A percentile compares a stretch with the other conserved stretches of the same genome.
Evolutionary conservation across 2,888 invertebrate species (phyloP).

Genomic region (Ashinkailepas kermadecensis): DNA sequence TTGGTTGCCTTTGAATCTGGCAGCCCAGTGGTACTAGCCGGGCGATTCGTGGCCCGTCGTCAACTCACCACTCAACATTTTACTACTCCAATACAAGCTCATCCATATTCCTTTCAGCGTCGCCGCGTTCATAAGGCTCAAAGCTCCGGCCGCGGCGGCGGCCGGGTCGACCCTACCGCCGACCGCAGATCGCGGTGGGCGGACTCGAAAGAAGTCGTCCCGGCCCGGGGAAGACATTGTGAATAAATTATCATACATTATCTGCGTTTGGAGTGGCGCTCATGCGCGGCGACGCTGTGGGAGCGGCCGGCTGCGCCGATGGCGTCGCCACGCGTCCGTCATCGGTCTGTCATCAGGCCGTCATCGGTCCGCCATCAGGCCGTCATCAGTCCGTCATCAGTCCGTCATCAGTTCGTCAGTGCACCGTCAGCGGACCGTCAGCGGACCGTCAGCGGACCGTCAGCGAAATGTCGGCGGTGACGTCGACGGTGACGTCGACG

Average conservation of each 20-base stretch:
- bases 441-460: neutral
- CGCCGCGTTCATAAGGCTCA: neutral
- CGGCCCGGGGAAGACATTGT: neutral
- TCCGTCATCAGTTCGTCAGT: neutral
- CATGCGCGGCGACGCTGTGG: neutral
- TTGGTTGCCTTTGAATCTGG: too few relatives aligned
- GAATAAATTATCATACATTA: conserved; percentile 11
- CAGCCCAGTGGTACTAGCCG: too few relatives aligned
- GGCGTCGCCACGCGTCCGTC: neutral
- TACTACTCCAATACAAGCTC: conserved; percentile 5
- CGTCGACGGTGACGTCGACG: too few relatives aligned
- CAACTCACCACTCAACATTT: neutral
- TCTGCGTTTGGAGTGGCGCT: neutral
- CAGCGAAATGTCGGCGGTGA: too few relatives aligned
- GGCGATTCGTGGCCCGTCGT: neutral
- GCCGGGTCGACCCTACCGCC: neutral
- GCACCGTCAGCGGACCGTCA: neutral
- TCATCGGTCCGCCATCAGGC: neutral
- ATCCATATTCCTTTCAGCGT: neutral
- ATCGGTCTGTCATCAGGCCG: neutral
- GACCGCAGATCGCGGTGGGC: neutral
- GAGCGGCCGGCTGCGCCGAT: neutral
- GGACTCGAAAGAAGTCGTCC: neutral
- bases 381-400: neutral
- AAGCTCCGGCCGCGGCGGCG: neutral